Percentiles rank a stretch among this genome's conserved stretches.
Evolutionary conservation across 2,888 invertebrate species (phyloP).

Genomic region (Drosophila barbarae): DNA sequence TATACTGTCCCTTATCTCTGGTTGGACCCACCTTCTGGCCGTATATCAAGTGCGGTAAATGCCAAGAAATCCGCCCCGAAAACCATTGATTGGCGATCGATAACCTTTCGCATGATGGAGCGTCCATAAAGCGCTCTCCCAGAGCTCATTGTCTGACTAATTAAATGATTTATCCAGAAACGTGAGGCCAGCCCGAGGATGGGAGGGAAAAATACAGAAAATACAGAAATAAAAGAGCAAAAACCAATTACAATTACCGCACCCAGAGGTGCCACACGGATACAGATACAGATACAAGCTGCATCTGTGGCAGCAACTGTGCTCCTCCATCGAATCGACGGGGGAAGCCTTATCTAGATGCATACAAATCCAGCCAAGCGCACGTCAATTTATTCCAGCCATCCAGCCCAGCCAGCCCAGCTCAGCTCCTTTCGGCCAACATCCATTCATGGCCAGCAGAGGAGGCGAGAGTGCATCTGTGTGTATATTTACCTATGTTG

Average conservation of each 20-base stretch:
- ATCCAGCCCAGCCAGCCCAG: slow-evolving; percentile 60
- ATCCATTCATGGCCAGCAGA: slow-evolving; percentile 27
- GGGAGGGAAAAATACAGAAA: slow-evolving; percentile 20
- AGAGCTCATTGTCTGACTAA: slow-evolving; percentile 70
- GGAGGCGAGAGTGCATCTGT: slow-evolving; percentile 9
- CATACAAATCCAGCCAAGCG: slow-evolving; percentile 75
- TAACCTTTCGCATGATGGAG: slow-evolving; percentile 57
- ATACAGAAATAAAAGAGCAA: slow-evolving; percentile 44
- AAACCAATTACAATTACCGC: slow-evolving; percentile 77
- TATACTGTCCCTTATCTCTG: slow-evolving; percentile 45
- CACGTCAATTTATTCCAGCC: slow-evolving; percentile 76
- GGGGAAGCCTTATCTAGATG: slow-evolving; percentile 72
- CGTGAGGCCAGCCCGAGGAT: slow-evolving; percentile 55
- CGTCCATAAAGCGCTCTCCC: slow-evolving; percentile 37
- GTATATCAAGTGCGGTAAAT: slow-evolving; percentile 66
- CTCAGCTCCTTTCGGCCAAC: slow-evolving; percentile 43
- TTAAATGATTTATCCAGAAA: slow-evolving; percentile 76
- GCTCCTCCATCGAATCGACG: slow-evolving; percentile 38
- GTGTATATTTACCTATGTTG: slow-evolving; percentile 64
- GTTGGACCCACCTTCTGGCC: slow-evolving; percentile 43
- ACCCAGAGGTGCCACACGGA: slow-evolving; percentile 74
- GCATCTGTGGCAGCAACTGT: slow-evolving; percentile 38
- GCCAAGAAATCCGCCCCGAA: slow-evolving; percentile 56
- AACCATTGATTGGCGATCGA: slow-evolving; percentile 52
- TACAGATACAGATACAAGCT: slow-evolving; percentile 35